Base-by-base conservation (phyloP, 1,140 invertebrate species). In the Wasmannia auropunctata region DNA sequence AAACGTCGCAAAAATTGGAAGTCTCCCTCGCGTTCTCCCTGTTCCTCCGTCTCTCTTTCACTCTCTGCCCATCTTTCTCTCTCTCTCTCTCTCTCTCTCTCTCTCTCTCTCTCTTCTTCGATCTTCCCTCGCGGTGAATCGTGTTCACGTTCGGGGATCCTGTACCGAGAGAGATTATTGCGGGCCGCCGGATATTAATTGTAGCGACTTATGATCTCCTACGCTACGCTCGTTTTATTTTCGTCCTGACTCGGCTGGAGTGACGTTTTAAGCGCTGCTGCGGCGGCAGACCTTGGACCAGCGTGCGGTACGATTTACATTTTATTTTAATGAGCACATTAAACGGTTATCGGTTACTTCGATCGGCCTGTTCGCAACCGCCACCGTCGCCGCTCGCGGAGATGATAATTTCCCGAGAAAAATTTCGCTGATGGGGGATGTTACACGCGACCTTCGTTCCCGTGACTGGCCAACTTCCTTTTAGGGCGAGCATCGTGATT, bases 1-100 rank as follows among this genome's bases (percentile, higher is more conserved):
- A 87, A 89, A 88, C 25, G 65, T n/a, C 25, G 67, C 86, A 88
- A 88, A 91, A 84, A 70, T 63, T 54, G 25, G 51, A 43, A 19
- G 8, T 22, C 54, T 34, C 31, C 31, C 37, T 75, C 49, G n/a
- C 14, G n/a, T 37, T 28, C 22, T 31, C 75, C 8, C 25, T 49
- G 70, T 46, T 22, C 51, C 28, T n/a, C 8, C 19, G 2, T 84
- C 19, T 28, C 37, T 58, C 25, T 37, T 43, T 19, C 16, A 16
- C 54, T 25, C 25, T 1, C 6, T 10, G 25, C 22, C 25, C 10
- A 1, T n/a, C 25, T 31, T 34, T 65, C 11, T 65, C 31, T 19
- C 16, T 6, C 31, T 14, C 14, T 8, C 16, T 34, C 40, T 63
- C 2, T 62, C 40, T 6, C 28, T 31, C 16, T 70, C 67, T 3